Conservation (phyloP, 2,113 vertebrate species). For the Cephalophus harveyi region DNA sequence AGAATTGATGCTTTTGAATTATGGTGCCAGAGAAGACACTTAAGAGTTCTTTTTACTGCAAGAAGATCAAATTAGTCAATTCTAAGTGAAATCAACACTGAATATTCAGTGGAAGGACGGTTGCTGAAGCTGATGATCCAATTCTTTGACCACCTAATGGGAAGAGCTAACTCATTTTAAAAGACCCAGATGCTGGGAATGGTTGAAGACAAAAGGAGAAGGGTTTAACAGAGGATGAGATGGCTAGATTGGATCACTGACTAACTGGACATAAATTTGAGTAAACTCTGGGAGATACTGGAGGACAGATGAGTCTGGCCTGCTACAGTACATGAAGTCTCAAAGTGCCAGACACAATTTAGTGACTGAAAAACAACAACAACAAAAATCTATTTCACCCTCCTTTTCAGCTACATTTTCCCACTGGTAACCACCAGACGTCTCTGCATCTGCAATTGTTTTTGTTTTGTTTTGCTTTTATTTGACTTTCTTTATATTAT, state of each 20-base stretch:
- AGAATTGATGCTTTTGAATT: neutral
- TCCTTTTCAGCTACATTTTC: neutral
- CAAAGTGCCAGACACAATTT: neutral
- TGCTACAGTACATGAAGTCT: neutral
- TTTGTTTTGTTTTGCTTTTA: neutral
- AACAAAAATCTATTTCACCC: neutral
- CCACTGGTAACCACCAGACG: neutral
- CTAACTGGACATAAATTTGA: neutral
- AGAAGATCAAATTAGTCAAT: neutral
- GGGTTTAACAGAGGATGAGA: neutral
- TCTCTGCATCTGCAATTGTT: neutral
- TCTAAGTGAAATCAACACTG: neutral
- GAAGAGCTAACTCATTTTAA: neutral
- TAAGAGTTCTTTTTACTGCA: neutral
- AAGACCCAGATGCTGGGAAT: neutral
- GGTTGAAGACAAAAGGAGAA: neutral
- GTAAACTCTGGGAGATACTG: neutral
- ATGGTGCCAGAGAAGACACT: fast-evolving
- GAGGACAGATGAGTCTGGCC: neutral
- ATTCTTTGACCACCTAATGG: neutral
- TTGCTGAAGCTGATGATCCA: neutral
- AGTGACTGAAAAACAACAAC: neutral
- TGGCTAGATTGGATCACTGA: neutral
- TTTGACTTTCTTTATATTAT: neutral
- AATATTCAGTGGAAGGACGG: neutral